Evolutionary conservation across 2,888 invertebrate genomes (phyloP), one percentile per base, ranked within the genome.

Genomic region (Parapristionchus giblindavisi): DNA sequence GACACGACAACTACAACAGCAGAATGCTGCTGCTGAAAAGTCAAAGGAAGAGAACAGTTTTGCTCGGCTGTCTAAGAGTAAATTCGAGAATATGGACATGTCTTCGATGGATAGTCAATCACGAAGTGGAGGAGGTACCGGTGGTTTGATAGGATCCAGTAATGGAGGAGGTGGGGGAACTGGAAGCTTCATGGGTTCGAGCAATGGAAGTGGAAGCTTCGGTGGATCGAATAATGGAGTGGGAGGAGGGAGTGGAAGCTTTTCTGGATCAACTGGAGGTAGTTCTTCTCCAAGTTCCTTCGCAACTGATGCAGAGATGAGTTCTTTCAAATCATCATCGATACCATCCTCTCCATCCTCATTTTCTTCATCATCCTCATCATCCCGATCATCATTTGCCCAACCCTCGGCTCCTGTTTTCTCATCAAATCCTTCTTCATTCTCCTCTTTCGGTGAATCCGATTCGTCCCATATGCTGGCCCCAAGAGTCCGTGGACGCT

Each of bases 81-180:
- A 24, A 52, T 68, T 68, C 34, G 68, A 52, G 17, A 38, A 27
- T 27, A 43, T 24, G 34, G 68, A 36, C n/a, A 34, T 34, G 24
- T 38, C 48, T 48, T 21, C 48, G n/a, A n/a, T n/a, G n/a, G n/a
- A n/a, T n/a, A n/a, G n/a, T n/a, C n/a, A n/a, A n/a, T n/a, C n/a
- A 5, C 27, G 24, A 65, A 43, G 63, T 29, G 63, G 63, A 43
- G 43, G 43, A 29, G 63, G 63, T 43, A 21, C 29, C 2, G 63
- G 63, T 14, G 63, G 63, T 43, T 36, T 65, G 63, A 43, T 43
- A 21, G 63, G n/a, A n/a, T n/a, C n/a, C n/a, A n/a, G n/a, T n/a
- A n/a, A n/a, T n/a, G n/a, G n/a, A n/a, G n/a, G n/a, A n/a, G n/a
- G n/a, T n/a, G n/a, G n/a, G n/a, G n/a, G n/a, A n/a, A n/a, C n/a